Conservation (phyloP, 2,797 vertebrate genomes). For the Girardinus metallicus region DNA sequence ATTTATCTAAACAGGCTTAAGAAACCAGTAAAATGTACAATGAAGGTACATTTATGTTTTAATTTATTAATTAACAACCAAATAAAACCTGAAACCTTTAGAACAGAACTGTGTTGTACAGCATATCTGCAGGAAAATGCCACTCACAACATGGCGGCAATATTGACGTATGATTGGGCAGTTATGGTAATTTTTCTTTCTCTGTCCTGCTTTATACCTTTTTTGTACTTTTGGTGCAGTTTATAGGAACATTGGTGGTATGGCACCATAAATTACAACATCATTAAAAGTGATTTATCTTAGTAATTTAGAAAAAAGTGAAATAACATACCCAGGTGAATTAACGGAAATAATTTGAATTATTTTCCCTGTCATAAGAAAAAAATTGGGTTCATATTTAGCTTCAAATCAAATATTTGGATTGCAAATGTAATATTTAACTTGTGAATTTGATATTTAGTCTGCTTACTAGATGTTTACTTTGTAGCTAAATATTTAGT, state of each 20-base stretch:
- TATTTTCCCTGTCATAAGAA: no score
- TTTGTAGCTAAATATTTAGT: no score
- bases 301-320: background rate
- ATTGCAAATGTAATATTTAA: no score
- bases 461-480: no score
- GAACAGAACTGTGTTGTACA: background rate
- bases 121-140: background rate
- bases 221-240: background rate
- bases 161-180: background rate
- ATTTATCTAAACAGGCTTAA: background rate
- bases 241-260: background rate
- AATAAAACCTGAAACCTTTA: background rate
- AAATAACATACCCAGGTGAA: no score
- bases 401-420: no score
- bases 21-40: background rate
- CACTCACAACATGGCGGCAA: background rate
- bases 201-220: background rate
- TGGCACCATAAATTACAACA: background rate
- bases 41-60: background rate
- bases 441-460: no score
- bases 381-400: no score
- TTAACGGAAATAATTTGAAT: no score
- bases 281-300: background rate
- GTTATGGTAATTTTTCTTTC: background rate
- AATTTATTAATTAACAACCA: background rate